Evolutionary conservation across 53 echinoderm and acorn worm species (phyloP), one percentile per base, ranked within the genome.

Genomic region (Arbacia lixula): DNA sequence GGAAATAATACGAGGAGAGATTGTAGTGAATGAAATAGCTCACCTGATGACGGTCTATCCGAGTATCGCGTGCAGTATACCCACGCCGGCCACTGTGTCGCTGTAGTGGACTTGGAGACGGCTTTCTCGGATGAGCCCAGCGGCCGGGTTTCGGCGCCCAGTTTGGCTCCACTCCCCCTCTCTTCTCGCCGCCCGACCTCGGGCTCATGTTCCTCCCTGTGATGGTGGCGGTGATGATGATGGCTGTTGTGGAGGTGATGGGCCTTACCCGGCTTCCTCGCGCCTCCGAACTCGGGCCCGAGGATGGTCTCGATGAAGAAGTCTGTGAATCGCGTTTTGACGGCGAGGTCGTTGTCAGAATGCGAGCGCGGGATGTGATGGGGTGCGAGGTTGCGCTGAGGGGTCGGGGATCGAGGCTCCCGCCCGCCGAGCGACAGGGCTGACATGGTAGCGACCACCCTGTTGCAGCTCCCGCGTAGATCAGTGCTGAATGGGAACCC

Each of bases 301-400:
- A 99, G 90, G 55, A 99, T 99, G 60, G 92, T 99, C 19, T 99
- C 99, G 86, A 99, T 99, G 83, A 88, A 92, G 85, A 99, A 99
- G 88, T 99, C 92, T 1, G 99, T 99, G 86, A 91, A 86, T 60
- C 87, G 91, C 6, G 93, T 83, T 83, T 88, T 74, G 49, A 66
- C 66, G 49, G 84, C 75, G 74, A 87, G 83, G 54, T 91, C 91
- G 75, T 86, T 91, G 49, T 52, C 87, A 40, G 87, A 84, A 39
- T 81, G 82, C 30, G 62, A 41, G 12, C 64, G 64, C 1, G 43
- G 42, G 19, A n/a, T 19, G 33, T 63, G 82, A 28, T 30, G 30
- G 19, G 36, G 38, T 21, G 12, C 5, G 5, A 20, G 5, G 41
- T 78, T 54, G 17, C 58, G 57, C 25, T 58, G 78, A 24, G 37